Conservation (phyloP, 1,140 invertebrate species). For the Metopolophium dirhodum region DNA sequence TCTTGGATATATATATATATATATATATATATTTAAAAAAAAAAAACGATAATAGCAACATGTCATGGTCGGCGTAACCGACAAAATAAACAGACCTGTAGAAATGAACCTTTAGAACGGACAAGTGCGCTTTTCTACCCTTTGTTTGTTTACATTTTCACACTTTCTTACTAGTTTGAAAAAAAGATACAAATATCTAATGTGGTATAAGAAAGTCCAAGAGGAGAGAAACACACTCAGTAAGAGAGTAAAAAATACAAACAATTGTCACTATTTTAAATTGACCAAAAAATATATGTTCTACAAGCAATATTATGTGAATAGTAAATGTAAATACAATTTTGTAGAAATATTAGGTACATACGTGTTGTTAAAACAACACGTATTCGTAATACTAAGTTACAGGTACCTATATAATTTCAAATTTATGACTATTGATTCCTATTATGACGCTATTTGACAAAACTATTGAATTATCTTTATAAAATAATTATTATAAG, state of each 20-base stretch:
- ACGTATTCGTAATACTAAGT: background rate
- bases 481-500: background rate
- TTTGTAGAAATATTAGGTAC: background rate
- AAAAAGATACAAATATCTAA: background rate
- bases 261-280: background rate
- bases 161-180: background rate
- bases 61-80: background rate
- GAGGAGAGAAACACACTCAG: background rate
- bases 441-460: background rate
- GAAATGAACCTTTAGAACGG: conserved; percentile 4
- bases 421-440: background rate
- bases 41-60: conserved; percentile 7
- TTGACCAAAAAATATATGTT: background rate
- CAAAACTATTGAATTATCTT: too few species aligned
- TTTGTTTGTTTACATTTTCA: conserved; percentile 27
- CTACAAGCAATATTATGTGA: background rate
- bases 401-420: background rate
- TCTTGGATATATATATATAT: background rate
- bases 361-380: background rate
- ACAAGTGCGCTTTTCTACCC: background rate
- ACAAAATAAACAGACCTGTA: conserved; percentile 10
- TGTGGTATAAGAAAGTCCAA: background rate
- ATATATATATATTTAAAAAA: conserved; percentile 2
- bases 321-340: background rate
- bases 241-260: background rate